Evolutionary conservation across 2,888 invertebrate genomes (phyloP).

Genomic region (Oxytorus armatus): DNA sequence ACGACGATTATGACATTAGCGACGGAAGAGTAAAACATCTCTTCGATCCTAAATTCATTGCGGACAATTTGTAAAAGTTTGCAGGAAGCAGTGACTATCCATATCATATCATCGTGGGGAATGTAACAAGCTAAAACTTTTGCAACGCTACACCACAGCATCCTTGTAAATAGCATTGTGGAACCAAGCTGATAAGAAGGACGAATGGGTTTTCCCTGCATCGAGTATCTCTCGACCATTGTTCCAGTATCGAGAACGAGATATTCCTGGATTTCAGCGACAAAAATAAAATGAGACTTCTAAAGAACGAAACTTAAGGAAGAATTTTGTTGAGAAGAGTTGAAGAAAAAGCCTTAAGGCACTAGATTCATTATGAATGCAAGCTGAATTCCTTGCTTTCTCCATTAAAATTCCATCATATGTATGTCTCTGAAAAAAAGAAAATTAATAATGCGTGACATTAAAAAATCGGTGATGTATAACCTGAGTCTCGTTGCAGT

Average conservation of each 20-base stretch:
- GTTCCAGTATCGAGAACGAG: slow-evolving; percentile 66
- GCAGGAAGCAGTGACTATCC: slow-evolving; percentile 68
- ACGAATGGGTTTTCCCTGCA: slow-evolving; percentile 72
- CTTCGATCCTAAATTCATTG: slow-evolving; percentile 70
- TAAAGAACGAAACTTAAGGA: too few relatives aligned
- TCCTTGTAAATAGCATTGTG: slow-evolving; percentile 70
- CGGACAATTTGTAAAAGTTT: slow-evolving; percentile 65
- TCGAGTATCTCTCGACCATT: slow-evolving; percentile 71
- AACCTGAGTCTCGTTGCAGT: slow-evolving; percentile 71
- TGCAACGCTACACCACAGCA: slow-evolving; percentile 70
- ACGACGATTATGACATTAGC: slow-evolving; percentile 70
- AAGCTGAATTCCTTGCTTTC: too few relatives aligned
- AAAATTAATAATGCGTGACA: too few relatives aligned
- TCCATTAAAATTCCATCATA: too few relatives aligned
- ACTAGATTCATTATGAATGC: too few relatives aligned
- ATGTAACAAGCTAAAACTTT: slow-evolving; percentile 67
- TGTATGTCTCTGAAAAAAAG: not conserved
- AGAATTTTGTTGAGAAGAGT: too few relatives aligned
- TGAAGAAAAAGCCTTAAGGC: too few relatives aligned
- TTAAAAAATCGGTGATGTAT: too few relatives aligned
- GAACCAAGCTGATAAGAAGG: slow-evolving; percentile 67
- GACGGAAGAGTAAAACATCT: slow-evolving; percentile 66
- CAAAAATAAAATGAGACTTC: slow-evolving; percentile 4
- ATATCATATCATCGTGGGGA: slow-evolving; percentile 69
- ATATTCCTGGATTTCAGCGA: slow-evolving; percentile 70